These are phyloP conservation scores for Cartodere bifasciata DNA, from an alignment of 2,888 invertebrate genomes.

Conservation along the genomic window DNA sequence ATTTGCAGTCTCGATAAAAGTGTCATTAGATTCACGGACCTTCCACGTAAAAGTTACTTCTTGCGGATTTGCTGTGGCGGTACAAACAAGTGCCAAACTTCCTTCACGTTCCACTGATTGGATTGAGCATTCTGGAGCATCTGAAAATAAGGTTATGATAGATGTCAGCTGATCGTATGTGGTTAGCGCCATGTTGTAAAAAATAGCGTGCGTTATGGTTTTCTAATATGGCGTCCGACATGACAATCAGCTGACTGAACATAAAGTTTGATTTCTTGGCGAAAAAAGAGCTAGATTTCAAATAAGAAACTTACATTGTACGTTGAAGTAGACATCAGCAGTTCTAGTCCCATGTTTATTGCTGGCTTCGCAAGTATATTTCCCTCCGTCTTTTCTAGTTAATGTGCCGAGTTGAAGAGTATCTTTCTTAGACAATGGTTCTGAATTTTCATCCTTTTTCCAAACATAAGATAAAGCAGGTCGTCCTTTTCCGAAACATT, in stretches of 20 bases:
- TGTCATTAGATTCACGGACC: slow-evolving; percentile 73
- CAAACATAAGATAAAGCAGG: slow-evolving; percentile 62
- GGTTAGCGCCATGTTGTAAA: background rate
- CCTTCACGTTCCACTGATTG: slow-evolving; percentile 57
- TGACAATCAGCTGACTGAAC: background rate
- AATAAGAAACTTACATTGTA: slow-evolving; percentile 59
- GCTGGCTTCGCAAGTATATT: slow-evolving; percentile 64
- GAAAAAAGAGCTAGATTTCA: background rate
- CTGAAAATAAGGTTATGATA: slow-evolving; percentile 38
- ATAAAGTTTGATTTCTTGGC: background rate
- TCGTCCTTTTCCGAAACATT: slow-evolving; percentile 50
- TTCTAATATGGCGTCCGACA: background rate
- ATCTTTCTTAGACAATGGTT: slow-evolving; percentile 38
- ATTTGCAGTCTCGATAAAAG: slow-evolving; percentile 51
- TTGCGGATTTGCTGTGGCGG: slow-evolving; percentile 67
- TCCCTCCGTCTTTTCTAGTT: slow-evolving; percentile 57
- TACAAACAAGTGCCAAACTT: slow-evolving; percentile 65
- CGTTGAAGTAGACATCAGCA: slow-evolving; percentile 59
- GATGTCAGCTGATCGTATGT: too few species aligned
- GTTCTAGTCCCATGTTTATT: slow-evolving; percentile 68
- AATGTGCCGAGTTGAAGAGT: slow-evolving; percentile 51
- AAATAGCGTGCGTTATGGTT: slow-evolving; percentile 1
- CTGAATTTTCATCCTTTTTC: slow-evolving; percentile 47
- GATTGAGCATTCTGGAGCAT: slow-evolving; percentile 73
- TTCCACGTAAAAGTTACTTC: slow-evolving; percentile 73